Base-by-base conservation (phyloP, 2,888 invertebrate species). In the Habroteleia sp. region DNA sequence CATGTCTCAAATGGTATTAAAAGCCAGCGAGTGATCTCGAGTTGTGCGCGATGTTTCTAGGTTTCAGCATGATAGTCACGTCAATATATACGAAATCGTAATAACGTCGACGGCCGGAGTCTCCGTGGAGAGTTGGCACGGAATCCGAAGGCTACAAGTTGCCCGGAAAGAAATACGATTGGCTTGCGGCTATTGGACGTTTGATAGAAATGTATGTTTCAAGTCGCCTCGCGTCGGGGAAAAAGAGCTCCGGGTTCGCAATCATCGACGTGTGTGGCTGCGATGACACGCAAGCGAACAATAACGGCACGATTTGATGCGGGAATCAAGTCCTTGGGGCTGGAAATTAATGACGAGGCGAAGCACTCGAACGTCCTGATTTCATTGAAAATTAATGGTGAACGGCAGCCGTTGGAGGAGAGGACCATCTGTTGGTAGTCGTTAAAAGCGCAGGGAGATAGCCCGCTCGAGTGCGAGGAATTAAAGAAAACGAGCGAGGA, bases 151-250 rank as follows among this genome's bases (percentile, higher is more conserved):
- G 50, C 66, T 60, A 60, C 50, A 68, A 68, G 66, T 39, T 50
- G 58, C 31, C 23, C 11, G 44, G 62, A 56, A 77, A 80, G 77
- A 78, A 72, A 77, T 76, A 80, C 75, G 78, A 74, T 74, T 68
- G 68, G 58, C 77, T 77, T 48, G 74, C 76, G 77, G 77, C 77
- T 77, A 79, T 78, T 77, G 66, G 69, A 79, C 69, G 68, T 77
- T 62, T 72, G 77, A 77, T 79, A 33, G 76, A 76, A 76, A 75
- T 44, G 63, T 74, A 75, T 41, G 58, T 33, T 41, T 37, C 54
- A 31, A 39, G 25, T 48, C 5, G 35, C 11, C 48, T 23, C 35
- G 7, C 10, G n/a, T n/a, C 11, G 27, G 11, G 14, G 16, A 10
- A 41, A 56, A 56, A 13, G 11, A 41, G 44, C 11, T 31, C 13